These are phyloP conservation scores for Pelmatolapia mariae DNA, from an alignment of 2,113 vertebrate genomes.

Conservation along the genomic window DNA sequence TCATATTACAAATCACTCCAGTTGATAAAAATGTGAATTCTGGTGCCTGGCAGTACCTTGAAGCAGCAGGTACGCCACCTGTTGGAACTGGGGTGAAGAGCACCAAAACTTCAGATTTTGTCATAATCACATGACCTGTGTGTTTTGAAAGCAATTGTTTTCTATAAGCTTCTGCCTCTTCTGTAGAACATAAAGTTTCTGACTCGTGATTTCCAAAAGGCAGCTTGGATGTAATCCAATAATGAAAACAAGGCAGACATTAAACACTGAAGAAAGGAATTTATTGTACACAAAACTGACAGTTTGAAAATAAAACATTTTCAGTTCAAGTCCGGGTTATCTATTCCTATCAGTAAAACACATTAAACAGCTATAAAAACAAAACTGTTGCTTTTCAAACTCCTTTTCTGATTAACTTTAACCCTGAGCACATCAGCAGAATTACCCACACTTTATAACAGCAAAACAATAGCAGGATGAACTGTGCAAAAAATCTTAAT, in stretches of 20 bases:
- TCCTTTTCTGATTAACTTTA: no score
- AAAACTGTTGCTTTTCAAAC: not conserved
- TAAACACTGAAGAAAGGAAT: not conserved
- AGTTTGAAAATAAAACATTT: no score
- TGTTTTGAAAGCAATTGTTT: not conserved
- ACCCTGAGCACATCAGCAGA: no score
- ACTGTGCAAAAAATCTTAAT: no score
- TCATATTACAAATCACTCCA: not conserved
- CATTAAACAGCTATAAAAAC: no score
- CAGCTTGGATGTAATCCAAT: not conserved
- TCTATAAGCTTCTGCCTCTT: not conserved
- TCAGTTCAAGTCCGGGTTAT: no score
- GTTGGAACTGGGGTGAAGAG: fast-evolving
- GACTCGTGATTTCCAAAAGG: fast-evolving
- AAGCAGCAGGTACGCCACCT: not conserved
- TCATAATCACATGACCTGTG: fast-evolving
- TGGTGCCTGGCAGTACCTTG: fast-evolving
- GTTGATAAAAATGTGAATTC: not conserved
- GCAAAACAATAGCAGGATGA: no score
- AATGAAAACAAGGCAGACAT: no score
- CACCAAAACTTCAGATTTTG: not conserved
- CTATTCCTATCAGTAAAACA: no score
- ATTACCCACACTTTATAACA: no score
- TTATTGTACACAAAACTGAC: not conserved
- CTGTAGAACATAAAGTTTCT: fast-evolving